Conservation (phyloP, 2,113 vertebrate species). For the Carassius carassius region DNA sequence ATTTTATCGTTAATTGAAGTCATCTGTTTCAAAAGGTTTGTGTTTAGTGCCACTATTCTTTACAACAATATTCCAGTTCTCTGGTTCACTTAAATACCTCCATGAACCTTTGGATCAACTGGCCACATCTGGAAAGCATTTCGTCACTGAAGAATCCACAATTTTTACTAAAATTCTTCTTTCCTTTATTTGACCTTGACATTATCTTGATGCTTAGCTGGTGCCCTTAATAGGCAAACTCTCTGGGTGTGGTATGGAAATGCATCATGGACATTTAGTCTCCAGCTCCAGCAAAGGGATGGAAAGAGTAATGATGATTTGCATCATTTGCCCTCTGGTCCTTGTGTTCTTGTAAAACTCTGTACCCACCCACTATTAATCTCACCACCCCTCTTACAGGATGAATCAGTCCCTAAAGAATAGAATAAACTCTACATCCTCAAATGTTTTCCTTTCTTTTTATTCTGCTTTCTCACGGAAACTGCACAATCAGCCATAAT, state of each 20-base stretch:
- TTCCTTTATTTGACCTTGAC: background rate
- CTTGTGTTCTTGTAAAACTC: constrained; percentile 32
- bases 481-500: background rate
- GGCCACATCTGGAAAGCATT: constrained; percentile 59
- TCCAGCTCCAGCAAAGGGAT: background rate
- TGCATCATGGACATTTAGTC: background rate
- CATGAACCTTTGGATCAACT: constrained; percentile 43
- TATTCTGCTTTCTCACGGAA: background rate
- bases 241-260: background rate
- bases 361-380: background rate
- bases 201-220: background rate
- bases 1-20: background rate
- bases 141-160: constrained; percentile 32
- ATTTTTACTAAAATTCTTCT: background rate
- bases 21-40: background rate
- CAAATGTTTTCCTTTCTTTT: constrained; percentile 5
- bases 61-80: background rate
- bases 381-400: constrained; percentile 10
- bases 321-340: constrained; percentile 20
- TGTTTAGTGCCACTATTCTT: background rate
- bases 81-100: background rate
- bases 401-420: constrained; percentile 9
- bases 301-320: constrained; percentile 13
- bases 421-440: background rate
- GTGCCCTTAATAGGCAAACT: background rate